Percentiles rank a stretch among this genome's conserved stretches.
Conservation (phyloP, 2,113 vertebrate genomes). For the Climacteris rufus region DNA sequence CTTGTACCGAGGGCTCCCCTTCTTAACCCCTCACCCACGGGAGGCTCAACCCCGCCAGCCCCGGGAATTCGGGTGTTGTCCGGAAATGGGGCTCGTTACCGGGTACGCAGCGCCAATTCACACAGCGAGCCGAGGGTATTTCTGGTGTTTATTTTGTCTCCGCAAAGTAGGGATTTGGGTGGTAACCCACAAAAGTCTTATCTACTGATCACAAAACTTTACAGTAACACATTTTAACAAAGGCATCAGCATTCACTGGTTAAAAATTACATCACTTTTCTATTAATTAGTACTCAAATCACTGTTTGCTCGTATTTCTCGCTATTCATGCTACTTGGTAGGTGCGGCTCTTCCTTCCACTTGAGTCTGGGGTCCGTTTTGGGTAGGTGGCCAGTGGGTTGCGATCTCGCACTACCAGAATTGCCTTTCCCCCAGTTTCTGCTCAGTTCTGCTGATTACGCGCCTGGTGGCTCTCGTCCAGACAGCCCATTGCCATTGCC, state of each 20-base stretch:
- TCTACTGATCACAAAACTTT: background rate
- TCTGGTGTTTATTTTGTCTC: background rate
- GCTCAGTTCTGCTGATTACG: background rate
- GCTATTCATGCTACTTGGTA: background rate
- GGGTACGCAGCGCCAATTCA: background rate
- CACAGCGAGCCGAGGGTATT: background rate
- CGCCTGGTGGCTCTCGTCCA: background rate
- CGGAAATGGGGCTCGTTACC: background rate
- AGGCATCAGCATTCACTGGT: background rate
- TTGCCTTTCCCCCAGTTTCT: background rate
- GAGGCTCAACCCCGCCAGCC: too few species aligned
- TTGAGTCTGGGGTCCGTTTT: background rate
- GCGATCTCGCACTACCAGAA: background rate
- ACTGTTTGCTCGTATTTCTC: background rate
- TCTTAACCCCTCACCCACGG: rapidly evolving
- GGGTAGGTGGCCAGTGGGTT: background rate
- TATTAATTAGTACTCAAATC: background rate
- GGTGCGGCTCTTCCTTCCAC: background rate
- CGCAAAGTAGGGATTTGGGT: background rate
- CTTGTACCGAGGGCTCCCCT: too few species aligned
- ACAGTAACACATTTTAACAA: background rate
- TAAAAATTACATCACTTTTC: background rate
- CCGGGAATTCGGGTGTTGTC: background rate
- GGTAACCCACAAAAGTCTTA: background rate
- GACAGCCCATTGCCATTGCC: background rate